Evolutionary conservation across 2,113 vertebrate genomes (phyloP).

Genomic region (Panthera tigris): DNA sequence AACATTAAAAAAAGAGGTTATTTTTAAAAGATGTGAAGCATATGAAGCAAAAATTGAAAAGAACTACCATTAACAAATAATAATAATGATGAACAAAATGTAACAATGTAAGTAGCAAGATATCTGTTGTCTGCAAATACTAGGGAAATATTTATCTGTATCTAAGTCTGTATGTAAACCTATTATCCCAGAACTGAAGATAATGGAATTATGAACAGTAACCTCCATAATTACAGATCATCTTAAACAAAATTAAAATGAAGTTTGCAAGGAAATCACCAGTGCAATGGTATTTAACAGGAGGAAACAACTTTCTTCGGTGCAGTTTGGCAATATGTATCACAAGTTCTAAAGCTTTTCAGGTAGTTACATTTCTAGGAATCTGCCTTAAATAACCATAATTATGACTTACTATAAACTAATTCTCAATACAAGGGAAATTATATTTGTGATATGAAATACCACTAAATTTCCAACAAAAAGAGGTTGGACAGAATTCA

Average conservation of each 20-base stretch:
- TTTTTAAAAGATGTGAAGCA: neutral
- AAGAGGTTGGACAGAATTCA: neutral
- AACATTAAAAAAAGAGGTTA: neutral
- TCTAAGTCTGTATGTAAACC: neutral
- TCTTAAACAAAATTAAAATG: neutral
- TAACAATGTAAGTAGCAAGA: neutral
- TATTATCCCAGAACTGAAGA: neutral
- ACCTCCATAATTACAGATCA: neutral
- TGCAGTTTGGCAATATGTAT: neutral
- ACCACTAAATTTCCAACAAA: neutral
- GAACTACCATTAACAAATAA: neutral
- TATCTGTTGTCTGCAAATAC: neutral
- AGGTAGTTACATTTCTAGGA: neutral
- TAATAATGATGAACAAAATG: neutral
- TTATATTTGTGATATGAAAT: neutral
- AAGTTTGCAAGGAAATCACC: neutral
- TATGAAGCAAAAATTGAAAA: neutral
- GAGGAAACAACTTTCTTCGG: neutral
- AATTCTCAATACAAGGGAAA: neutral
- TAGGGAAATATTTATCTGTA: neutral
- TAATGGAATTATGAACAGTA: neutral
- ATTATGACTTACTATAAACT: neutral
- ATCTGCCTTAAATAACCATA: slow-evolving; percentile 4
- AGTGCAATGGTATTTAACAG: neutral
- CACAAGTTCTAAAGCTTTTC: neutral